Evolutionary conservation across 2,797 vertebrate species (phyloP).

Genomic region (Pseudomugil tenellus): DNA sequence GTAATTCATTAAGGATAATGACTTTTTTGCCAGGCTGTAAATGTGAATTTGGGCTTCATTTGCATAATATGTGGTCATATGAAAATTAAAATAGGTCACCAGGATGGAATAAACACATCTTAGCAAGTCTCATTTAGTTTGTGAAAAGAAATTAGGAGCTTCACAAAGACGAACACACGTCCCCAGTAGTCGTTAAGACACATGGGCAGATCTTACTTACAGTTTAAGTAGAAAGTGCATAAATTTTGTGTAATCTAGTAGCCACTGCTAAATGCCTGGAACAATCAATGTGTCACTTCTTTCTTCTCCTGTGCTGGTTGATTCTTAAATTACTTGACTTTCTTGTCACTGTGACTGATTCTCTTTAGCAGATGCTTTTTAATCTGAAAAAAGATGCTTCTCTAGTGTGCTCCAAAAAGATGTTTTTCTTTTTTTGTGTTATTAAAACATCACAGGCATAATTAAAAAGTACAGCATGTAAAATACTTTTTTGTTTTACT

Average conservation of each 20-base stretch:
- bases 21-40: slow-evolving; percentile 47
- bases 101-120: slow-evolving; percentile 63
- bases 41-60: slow-evolving; percentile 28
- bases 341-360: slow-evolving; percentile 50
- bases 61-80: slow-evolving; percentile 65
- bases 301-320: slow-evolving; percentile 29
- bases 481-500: slow-evolving; percentile 48
- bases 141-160: slow-evolving; percentile 72
- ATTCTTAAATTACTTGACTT: slow-evolving; percentile 53
- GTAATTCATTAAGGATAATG: slow-evolving; percentile 64
- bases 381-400: slow-evolving; percentile 48
- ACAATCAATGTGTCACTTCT: slow-evolving; percentile 39
- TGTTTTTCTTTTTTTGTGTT: slow-evolving; percentile 32
- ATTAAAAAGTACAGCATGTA: slow-evolving; percentile 35
- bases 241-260: slow-evolving; percentile 33
- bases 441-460: slow-evolving; percentile 46
- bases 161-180: slow-evolving; percentile 27
- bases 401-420: slow-evolving; percentile 48
- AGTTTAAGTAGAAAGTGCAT: neutral
- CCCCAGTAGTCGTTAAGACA: slow-evolving; percentile 1
- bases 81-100: slow-evolving; percentile 47
- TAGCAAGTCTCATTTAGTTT: slow-evolving; percentile 70
- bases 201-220: slow-evolving; percentile 6
- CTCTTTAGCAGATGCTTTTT: slow-evolving; percentile 45
- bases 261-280: slow-evolving; percentile 49